Conservation (phyloP, 2,113 vertebrate genomes). For the Chamaetylas fuelleborni region DNA sequence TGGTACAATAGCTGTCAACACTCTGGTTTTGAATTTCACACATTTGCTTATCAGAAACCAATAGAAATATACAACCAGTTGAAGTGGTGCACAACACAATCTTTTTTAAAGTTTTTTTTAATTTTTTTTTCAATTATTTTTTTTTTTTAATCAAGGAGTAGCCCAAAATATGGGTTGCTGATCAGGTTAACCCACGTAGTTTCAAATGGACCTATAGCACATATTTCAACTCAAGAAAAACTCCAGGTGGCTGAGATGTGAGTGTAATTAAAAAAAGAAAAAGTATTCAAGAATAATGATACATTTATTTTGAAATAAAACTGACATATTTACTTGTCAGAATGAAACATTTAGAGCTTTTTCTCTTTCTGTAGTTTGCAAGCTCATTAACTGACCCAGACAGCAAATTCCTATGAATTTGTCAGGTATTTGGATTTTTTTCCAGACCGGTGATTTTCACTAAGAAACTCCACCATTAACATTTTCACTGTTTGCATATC, state of each 20-base stretch:
- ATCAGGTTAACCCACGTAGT: neutral
- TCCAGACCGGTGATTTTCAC: neutral
- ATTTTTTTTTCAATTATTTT: neutral
- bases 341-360: neutral
- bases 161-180: neutral
- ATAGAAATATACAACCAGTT: neutral
- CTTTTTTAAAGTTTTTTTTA: neutral
- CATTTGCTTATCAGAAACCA: constrained; percentile 20
- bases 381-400: neutral
- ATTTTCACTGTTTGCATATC: neutral
- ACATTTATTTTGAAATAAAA: neutral
- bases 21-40: neutral
- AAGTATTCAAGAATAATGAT: neutral
- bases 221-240: neutral
- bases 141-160: neutral
- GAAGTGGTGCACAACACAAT: neutral
- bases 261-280: neutral
- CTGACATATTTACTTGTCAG: neutral
- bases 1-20: neutral
- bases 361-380: neutral
- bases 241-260: neutral
- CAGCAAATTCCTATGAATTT: neutral
- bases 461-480: neutral
- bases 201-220: neutral
- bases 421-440: neutral